Evolutionary conservation across 2,113 vertebrate species (phyloP).

Genomic region (western clawed frog (Xenopus tropicalis)): UCB_Xtro_10.0 CM004451.2:63486001-63486500

Average conservation of each 20-base stretch:
- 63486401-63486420: slow-evolving; percentile 4
- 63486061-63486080: not conserved
- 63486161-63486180: slow-evolving; percentile 55
- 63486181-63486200: slow-evolving; percentile 49
- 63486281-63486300: slow-evolving; percentile 76
- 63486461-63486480: not conserved
- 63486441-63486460: not conserved
- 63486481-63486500: no score
- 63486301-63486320: slow-evolving; percentile 64
- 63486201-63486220: slow-evolving; percentile 60
- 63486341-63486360: slow-evolving; percentile 72
- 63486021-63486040: slow-evolving; percentile 8
- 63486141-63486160: slow-evolving; percentile 50
- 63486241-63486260: slow-evolving; percentile 61
- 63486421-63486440: slow-evolving; percentile 13
- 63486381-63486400: slow-evolving; percentile 10
- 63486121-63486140: slow-evolving; percentile 41
- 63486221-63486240: slow-evolving; percentile 67
- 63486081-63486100: not conserved
- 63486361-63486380: slow-evolving; percentile 15
- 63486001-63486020: not conserved
- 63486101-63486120: slow-evolving; percentile 19
- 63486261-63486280: slow-evolving; percentile 65
- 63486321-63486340: slow-evolving; percentile 66
- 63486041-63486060: not conserved